Percentiles rank a stretch among this genome's conserved stretches.
phyloP scores from a whole-genome alignment of 2,113 vertebrate genomes.

The Mustelus asterias region DNA sequence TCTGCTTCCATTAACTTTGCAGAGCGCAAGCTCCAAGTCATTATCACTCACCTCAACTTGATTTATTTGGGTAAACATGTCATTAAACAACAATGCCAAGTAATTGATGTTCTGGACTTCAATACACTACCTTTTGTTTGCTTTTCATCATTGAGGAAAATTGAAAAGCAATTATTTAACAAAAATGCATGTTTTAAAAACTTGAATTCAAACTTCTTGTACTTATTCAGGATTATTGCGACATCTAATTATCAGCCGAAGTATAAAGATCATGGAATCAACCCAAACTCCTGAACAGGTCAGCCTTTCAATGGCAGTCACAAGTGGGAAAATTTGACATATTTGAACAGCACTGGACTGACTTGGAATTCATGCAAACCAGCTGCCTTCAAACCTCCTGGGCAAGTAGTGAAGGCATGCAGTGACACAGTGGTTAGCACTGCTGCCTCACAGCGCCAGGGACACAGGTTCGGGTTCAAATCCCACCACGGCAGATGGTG shows the following conservation, averaged over 20 bases:
- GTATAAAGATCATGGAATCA: too few relatives aligned
- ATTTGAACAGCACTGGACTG: not conserved
- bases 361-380: not conserved
- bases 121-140: not conserved
- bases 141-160: not conserved
- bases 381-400: slow-evolving; percentile 62
- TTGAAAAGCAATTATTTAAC: not conserved
- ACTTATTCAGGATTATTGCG: too few relatives aligned
- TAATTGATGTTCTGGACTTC: not conserved
- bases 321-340: too few relatives aligned
- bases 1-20: not conserved
- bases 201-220: too few relatives aligned
- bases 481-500: too few relatives aligned
- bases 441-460: too few relatives aligned
- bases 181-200: too few relatives aligned
- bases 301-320: too few relatives aligned
- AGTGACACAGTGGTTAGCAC: too few relatives aligned
- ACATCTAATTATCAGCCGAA: too few relatives aligned
- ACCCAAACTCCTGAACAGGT: too few relatives aligned
- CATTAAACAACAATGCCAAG: not conserved
- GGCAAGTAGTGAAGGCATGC: slow-evolving; percentile 68
- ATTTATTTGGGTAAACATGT: not conserved
- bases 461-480: too few relatives aligned
- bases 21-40: not conserved
- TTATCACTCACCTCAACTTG: not conserved